Percentiles rank a stretch among this genome's conserved stretches.
phyloP scores from a whole-genome alignment of 2,888 invertebrate species.

The Spisula solida region DNA sequence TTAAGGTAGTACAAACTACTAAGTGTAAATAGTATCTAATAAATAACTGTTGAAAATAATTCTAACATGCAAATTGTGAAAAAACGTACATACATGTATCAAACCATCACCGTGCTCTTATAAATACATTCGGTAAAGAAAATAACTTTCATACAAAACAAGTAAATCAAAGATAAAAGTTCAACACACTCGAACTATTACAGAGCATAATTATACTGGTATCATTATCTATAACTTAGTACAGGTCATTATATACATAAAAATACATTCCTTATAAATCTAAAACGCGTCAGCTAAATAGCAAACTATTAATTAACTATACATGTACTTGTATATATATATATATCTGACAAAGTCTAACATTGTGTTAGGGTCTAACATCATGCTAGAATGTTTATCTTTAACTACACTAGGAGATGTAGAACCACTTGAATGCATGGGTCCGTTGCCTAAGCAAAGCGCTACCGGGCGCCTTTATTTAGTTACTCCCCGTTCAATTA shows the following conservation, averaged over 20 bases:
- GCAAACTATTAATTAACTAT: neutral
- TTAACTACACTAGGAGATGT: neutral
- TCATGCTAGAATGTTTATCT: too few species aligned
- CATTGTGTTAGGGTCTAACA: neutral
- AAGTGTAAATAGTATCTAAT: neutral
- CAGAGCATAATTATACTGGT: neutral
- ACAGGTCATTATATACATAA: neutral
- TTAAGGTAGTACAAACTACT: conserved; percentile 9
- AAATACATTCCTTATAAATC: neutral
- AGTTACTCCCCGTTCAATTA: too few species aligned
- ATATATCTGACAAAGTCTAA: neutral
- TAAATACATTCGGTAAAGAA: neutral
- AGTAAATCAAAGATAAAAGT: neutral
- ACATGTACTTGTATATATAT: neutral
- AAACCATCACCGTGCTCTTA: neutral
- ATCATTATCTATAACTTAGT: conserved; percentile 1
- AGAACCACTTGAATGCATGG: neutral
- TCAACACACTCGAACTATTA: neutral
- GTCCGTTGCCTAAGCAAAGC: too few species aligned
- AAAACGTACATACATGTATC: neutral
- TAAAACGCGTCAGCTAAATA: neutral
- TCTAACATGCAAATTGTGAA: conserved; percentile 28
- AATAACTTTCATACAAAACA: conserved; percentile 14
- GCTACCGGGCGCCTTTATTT: too few species aligned
- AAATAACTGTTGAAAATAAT: conserved; percentile 23